Percentiles rank a stretch among this genome's conserved stretches.
phyloP scores from a whole-genome alignment of 2,113 vertebrate species.

The Psammodynastes pulverulentus region DNA sequence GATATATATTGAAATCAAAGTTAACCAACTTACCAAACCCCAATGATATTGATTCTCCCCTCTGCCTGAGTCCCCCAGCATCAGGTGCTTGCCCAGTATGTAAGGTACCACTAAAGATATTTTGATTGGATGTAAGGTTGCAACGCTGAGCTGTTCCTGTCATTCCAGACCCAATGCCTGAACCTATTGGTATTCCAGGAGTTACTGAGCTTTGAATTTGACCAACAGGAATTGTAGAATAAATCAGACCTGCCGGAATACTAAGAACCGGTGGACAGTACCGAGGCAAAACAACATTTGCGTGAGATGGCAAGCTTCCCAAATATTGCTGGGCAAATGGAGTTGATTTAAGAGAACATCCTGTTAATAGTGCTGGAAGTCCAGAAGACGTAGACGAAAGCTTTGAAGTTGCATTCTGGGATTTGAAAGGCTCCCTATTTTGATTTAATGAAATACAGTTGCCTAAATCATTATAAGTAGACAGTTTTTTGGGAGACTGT shows the following conservation, averaged over 20 bases:
- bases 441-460: conserved; percentile 53
- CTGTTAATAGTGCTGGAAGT: conserved; percentile 66
- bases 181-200: conserved; percentile 63
- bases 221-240: conserved; percentile 51
- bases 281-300: conserved; percentile 59
- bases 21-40: conserved; percentile 73
- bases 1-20: background rate
- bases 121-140: conserved; percentile 63
- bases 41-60: conserved; percentile 63
- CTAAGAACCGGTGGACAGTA: conserved; percentile 65
- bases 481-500: conserved; percentile 16
- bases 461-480: conserved; percentile 44
- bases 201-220: conserved; percentile 59
- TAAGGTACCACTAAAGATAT: conserved; percentile 62
- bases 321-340: conserved; percentile 75
- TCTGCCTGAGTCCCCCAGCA: conserved; percentile 51
- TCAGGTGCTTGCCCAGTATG: conserved; percentile 61
- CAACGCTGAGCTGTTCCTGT: conserved; percentile 61
- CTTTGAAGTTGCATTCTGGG: conserved; percentile 41
- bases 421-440: conserved; percentile 60
- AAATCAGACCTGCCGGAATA: conserved; percentile 58
- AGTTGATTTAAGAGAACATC: conserved; percentile 60
- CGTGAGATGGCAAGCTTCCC: conserved; percentile 50
- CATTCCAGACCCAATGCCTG: conserved; percentile 54
- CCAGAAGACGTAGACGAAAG: conserved; percentile 54